Conservation (phyloP, 2,888 invertebrate genomes). For the Thalpophila matura region DNA sequence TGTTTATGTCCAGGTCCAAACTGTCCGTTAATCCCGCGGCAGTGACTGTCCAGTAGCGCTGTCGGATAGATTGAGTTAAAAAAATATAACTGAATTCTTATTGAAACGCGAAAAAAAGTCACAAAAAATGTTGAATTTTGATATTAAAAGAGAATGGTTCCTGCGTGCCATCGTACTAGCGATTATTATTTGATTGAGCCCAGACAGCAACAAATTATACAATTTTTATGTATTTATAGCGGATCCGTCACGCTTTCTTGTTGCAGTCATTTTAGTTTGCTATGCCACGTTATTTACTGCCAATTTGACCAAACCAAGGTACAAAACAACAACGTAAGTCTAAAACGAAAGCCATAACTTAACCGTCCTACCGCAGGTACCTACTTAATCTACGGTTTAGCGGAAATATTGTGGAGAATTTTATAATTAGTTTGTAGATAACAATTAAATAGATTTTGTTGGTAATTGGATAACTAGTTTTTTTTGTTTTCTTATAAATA, state of each 20-base stretch:
- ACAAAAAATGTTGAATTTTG: constrained; percentile 3
- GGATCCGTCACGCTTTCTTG: constrained; percentile 45
- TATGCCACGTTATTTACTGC: constrained; percentile 11
- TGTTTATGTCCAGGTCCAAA: neutral
- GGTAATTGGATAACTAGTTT: too few species aligned
- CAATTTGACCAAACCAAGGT: neutral
- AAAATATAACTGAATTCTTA: neutral
- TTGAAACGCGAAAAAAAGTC: constrained; percentile 4
- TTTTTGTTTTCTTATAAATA: too few species aligned
- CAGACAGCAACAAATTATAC: constrained; percentile 5
- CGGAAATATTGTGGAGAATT: too few species aligned
- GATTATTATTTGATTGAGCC: constrained; percentile 7
- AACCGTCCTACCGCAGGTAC: too few species aligned
- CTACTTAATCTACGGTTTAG: too few species aligned
- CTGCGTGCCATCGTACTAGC: neutral
- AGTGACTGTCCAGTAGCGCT: too few species aligned
- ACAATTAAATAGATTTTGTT: too few species aligned
- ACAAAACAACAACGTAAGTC: neutral
- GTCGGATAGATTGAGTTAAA: neutral
- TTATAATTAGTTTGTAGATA: too few species aligned
- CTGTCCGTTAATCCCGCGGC: neutral
- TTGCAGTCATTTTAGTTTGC: neutral
- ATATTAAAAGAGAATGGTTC: neutral
- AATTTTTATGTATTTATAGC: constrained; percentile 20
- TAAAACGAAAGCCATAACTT: constrained; percentile 4